phyloP scores from a whole-genome alignment of 2,888 invertebrate species.

The Agriopis aurantiaria region DNA sequence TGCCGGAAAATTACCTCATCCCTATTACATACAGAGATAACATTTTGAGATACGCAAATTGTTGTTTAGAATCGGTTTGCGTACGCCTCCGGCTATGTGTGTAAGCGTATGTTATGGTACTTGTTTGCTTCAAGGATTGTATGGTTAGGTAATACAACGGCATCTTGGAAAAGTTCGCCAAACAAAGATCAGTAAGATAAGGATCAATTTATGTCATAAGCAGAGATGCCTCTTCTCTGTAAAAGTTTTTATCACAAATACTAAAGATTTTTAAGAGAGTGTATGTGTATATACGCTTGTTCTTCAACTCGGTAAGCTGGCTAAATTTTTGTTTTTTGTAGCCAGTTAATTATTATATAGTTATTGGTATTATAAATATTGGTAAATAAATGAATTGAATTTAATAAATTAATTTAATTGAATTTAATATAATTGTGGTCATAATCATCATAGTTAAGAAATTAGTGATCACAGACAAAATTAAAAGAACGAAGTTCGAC shows the following conservation, averaged over 20 bases:
- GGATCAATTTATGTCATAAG: not conserved
- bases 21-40: slow-evolving; percentile 57
- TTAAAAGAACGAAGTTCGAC: too few relatives aligned
- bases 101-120: slow-evolving; percentile 32
- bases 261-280: not conserved
- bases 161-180: slow-evolving; percentile 16
- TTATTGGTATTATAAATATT: too few relatives aligned
- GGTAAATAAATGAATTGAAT: too few relatives aligned
- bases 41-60: slow-evolving; percentile 70
- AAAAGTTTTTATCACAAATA: not conserved
- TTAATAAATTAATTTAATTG: too few relatives aligned
- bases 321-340: too few relatives aligned
- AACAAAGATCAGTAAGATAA: slow-evolving; percentile 1
- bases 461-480: too few relatives aligned
- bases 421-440: too few relatives aligned
- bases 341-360: too few relatives aligned
- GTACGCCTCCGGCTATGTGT: slow-evolving; percentile 61
- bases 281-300: too few relatives aligned
- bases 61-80: slow-evolving; percentile 76
- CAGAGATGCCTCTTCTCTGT: not conserved
- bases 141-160: slow-evolving; percentile 18
- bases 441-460: too few relatives aligned
- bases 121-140: slow-evolving; percentile 28
- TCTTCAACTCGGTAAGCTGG: too few relatives aligned
- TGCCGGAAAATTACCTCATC: slow-evolving; percentile 11